Evolutionary conservation across 2,113 vertebrate species (phyloP).

Genomic region (Casuarius casuarius): DNA sequence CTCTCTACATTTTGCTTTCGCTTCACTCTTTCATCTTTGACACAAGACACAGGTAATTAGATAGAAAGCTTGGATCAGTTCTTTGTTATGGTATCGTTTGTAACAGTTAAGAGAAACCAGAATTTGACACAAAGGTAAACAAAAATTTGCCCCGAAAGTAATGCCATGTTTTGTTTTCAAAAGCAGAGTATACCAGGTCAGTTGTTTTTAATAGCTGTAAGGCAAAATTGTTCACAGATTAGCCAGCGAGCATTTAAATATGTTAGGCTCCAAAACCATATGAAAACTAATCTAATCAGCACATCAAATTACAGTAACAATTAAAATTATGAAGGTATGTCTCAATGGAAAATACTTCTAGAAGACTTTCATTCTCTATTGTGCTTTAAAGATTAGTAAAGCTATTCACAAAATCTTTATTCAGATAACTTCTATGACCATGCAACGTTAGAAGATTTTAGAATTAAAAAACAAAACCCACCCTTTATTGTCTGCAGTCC

Average conservation of each 20-base stretch:
- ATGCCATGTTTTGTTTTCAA: not conserved
- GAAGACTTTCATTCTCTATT: not conserved
- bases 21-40: not conserved
- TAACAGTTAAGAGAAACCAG: not conserved
- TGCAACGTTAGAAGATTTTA: not conserved
- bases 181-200: not conserved
- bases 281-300: not conserved
- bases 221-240: not conserved
- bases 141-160: not conserved
- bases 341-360: not conserved
- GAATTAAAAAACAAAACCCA: not conserved
- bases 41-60: not conserved
- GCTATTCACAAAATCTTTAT: not conserved
- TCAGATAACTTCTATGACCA: not conserved
- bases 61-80: not conserved
- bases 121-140: not conserved
- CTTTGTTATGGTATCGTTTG: not conserved
- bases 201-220: not conserved
- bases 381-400: not conserved
- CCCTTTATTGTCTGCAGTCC: not conserved
- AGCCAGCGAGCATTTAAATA: not conserved
- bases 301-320: not conserved
- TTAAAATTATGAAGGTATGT: not conserved
- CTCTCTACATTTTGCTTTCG: not conserved
- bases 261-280: not conserved